phyloP scores from a whole-genome alignment of 2,797 vertebrate genomes.

The Girardinus metallicus region DNA sequence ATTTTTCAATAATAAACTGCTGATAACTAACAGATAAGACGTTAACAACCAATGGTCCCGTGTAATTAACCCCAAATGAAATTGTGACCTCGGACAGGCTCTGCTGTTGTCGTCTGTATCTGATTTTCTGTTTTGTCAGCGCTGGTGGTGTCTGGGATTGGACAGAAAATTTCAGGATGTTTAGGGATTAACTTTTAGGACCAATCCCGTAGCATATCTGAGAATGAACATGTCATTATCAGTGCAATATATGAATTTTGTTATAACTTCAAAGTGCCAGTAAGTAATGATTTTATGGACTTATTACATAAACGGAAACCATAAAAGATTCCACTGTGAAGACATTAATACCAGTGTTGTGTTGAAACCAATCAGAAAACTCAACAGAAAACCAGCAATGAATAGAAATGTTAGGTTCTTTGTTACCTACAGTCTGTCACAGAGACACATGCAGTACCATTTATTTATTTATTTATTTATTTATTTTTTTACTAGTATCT shows the following conservation, averaged over 20 bases:
- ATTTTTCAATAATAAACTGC: neutral
- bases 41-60: neutral
- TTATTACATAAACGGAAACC: neutral
- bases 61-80: neutral
- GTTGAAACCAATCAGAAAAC: neutral
- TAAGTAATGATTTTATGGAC: neutral
- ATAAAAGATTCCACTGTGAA: neutral
- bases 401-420: neutral
- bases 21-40: neutral
- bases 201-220: neutral
- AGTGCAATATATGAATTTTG: neutral
- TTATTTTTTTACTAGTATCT: neutral
- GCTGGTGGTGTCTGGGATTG: neutral
- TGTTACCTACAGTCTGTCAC: neutral
- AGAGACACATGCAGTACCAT: neutral
- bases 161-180: neutral
- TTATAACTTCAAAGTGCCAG: neutral
- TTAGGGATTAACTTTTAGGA: neutral
- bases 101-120: neutral
- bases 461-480: too few species aligned
- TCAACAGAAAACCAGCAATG: neutral
- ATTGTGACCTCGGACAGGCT: neutral
- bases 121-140: neutral
- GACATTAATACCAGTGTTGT: neutral
- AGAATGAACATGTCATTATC: neutral